Percentiles rank a stretch among this genome's conserved stretches.
Conservation (phyloP, 1,140 invertebrate species). For the Glossosoma conforme region DNA sequence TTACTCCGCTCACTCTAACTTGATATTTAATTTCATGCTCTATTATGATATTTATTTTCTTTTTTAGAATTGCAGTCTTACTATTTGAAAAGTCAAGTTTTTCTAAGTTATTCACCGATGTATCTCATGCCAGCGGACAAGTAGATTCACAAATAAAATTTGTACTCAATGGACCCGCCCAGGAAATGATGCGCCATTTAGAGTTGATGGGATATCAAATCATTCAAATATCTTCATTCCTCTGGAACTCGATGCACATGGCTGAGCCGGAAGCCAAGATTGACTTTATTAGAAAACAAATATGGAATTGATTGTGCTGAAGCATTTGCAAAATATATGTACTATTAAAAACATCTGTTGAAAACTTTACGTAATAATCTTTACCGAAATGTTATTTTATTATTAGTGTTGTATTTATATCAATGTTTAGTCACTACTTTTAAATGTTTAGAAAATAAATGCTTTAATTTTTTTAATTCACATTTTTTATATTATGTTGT, state of each 20-base stretch:
- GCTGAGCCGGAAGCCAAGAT: conserved; percentile 3
- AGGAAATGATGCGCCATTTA: background rate
- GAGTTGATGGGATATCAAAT: background rate
- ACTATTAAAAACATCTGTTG: too few species aligned
- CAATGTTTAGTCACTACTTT: too few species aligned
- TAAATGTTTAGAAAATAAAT: too few species aligned
- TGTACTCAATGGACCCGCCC: background rate
- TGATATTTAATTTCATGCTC: background rate
- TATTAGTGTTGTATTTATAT: too few species aligned
- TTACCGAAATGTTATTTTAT: too few species aligned
- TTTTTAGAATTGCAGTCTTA: background rate
- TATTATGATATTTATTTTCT: background rate
- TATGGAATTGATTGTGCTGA: too few species aligned
- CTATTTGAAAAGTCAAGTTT: background rate
- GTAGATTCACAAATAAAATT: background rate
- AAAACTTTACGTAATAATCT: too few species aligned
- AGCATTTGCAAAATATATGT: too few species aligned
- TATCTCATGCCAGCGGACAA: background rate
- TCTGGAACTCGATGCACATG: conserved; percentile 7
- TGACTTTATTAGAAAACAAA: background rate
- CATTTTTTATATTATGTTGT: too few species aligned
- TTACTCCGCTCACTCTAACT: too few species aligned
- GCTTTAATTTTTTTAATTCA: too few species aligned
- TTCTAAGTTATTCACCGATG: background rate
- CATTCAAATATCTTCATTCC: background rate